phyloP scores from a whole-genome alignment of 2,797 vertebrate species.

The Gadopsis marmoratus region DNA sequence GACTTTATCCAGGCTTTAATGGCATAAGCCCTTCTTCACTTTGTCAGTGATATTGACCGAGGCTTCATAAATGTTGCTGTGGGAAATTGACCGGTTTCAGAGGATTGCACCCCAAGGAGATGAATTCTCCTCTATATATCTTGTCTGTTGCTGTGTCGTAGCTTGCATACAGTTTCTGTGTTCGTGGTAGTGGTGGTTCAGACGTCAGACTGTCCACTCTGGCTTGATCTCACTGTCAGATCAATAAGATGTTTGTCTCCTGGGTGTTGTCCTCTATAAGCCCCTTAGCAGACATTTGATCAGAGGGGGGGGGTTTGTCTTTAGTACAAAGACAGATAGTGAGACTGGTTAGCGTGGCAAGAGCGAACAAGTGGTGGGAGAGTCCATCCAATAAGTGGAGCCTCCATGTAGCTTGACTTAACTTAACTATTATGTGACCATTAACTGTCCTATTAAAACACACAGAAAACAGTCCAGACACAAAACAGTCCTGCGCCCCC shows the following conservation, averaged over 20 bases:
- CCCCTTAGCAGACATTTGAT: slow-evolving; percentile 53
- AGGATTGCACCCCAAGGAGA: slow-evolving; percentile 55
- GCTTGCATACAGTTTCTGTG: slow-evolving; percentile 35
- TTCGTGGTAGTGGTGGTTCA: slow-evolving; percentile 9
- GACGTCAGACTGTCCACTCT: slow-evolving; percentile 36
- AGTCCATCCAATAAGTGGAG: slow-evolving; percentile 27
- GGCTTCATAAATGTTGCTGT: slow-evolving; percentile 63
- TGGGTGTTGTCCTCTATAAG: slow-evolving; percentile 58
- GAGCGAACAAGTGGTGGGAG: slow-evolving; percentile 25
- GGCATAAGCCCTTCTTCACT: slow-evolving; percentile 35
- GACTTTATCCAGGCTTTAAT: slow-evolving; percentile 46
- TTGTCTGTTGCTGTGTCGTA: slow-evolving; percentile 30
- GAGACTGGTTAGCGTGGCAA: slow-evolving; percentile 24
- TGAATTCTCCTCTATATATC: slow-evolving; percentile 39
- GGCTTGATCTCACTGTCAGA: slow-evolving; percentile 56
- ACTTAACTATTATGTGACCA: background rate
- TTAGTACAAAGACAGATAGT: slow-evolving; percentile 38
- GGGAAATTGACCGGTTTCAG: slow-evolving; percentile 63
- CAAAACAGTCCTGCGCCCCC: too few relatives aligned
- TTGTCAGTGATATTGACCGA: slow-evolving; percentile 62
- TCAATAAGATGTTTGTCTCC: slow-evolving; percentile 64
- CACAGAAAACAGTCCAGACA: background rate
- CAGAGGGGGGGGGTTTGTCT: slow-evolving; percentile 34
- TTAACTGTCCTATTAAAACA: background rate
- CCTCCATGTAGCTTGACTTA: background rate